Evolutionary conservation across 1,140 invertebrate genomes (phyloP).

Genomic region (Plutomurus gul): DNA sequence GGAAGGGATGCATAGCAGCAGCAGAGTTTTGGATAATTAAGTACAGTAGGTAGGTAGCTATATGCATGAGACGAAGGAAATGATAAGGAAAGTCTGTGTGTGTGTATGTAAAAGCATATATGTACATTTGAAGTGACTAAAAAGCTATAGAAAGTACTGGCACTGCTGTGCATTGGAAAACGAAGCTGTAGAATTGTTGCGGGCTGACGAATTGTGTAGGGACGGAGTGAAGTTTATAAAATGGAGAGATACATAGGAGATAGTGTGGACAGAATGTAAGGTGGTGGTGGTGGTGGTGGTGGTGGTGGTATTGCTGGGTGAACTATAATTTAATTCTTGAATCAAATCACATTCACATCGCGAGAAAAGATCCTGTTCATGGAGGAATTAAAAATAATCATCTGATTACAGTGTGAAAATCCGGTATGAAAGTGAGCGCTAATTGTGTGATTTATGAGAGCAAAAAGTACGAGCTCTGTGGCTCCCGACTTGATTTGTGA

Average conservation of each 20-base stretch:
- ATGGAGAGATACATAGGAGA: neutral
- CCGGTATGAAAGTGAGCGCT: conserved; percentile 35
- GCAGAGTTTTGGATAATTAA: too few species aligned
- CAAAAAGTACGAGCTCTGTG: conserved; percentile 27
- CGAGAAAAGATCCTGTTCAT: conserved; percentile 26
- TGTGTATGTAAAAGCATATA: neutral
- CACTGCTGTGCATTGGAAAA: too few species aligned
- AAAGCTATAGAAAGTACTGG: too few species aligned
- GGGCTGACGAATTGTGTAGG: too few species aligned
- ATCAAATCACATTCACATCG: conserved; percentile 24
- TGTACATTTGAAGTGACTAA: too few species aligned
- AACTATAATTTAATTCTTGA: conserved; percentile 26
- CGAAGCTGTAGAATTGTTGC: too few species aligned
- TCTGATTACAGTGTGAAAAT: conserved; percentile 42
- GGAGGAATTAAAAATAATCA: conserved; percentile 34
- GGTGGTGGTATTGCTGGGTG: neutral
- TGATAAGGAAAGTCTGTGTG: neutral
- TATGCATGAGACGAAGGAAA: neutral
- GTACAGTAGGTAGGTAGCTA: neutral
- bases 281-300: neutral
- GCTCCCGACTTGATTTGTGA: conserved; percentile 22
- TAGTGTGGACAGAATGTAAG: neutral
- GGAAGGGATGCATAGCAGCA: neutral
- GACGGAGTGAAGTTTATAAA: too few species aligned
- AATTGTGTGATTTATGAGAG: conserved; percentile 40